phyloP scores from a whole-genome alignment of 2,888 invertebrate species.

The Sarcophaga subvicina region DNA sequence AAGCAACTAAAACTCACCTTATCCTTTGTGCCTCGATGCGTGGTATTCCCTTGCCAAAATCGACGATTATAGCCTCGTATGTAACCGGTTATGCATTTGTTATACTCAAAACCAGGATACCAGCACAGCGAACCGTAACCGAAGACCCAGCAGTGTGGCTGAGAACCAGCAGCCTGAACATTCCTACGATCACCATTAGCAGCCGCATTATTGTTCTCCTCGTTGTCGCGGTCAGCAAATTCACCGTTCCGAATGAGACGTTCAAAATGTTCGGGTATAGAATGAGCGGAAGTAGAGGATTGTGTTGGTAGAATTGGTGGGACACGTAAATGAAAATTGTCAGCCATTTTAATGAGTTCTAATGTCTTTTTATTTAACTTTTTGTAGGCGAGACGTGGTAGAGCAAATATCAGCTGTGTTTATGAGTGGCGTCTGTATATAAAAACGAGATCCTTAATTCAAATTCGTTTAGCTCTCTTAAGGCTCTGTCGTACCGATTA shows the following conservation, averaged over 20 bases:
- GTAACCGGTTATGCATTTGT: slow-evolving; percentile 91
- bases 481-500: slow-evolving; percentile 18
- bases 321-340: slow-evolving; percentile 41
- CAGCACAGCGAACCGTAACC: slow-evolving; percentile 98
- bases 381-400: neutral
- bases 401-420: slow-evolving; percentile 70
- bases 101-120: slow-evolving; percentile 95
- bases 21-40: slow-evolving; percentile 88
- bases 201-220: slow-evolving; percentile 58
- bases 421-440: slow-evolving; percentile 54
- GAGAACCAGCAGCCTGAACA: slow-evolving; percentile 33
- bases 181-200: slow-evolving; percentile 26
- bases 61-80: slow-evolving; percentile 88
- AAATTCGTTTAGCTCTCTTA: slow-evolving; percentile 50
- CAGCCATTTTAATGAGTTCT: slow-evolving; percentile 25
- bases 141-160: slow-evolving; percentile 89
- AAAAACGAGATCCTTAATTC: slow-evolving; percentile 66
- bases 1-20: slow-evolving; percentile 84
- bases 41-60: slow-evolving; percentile 96
- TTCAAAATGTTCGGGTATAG: slow-evolving; percentile 76
- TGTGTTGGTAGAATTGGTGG: slow-evolving; percentile 18
- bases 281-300: slow-evolving; percentile 41
- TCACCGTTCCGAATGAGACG: slow-evolving; percentile 76
- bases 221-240: slow-evolving; percentile 72
- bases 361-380: neutral